Base-by-base conservation (phyloP, 2,888 invertebrate genomes). In the Drosophila hawaiiensis region DNA sequence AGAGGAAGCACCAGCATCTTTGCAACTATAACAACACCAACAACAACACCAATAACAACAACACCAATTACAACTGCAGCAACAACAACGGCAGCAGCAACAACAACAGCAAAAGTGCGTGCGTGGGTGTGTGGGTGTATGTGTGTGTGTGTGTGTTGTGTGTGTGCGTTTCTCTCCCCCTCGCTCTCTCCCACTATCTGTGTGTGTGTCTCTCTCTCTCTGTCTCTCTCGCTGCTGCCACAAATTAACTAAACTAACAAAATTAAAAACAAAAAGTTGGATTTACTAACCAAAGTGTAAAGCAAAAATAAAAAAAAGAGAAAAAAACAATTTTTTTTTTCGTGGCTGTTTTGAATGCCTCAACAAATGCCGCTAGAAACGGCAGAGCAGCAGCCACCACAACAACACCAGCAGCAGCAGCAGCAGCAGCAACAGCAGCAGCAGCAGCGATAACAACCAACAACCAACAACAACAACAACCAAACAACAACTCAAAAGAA, bases 331-430 rank as follows among this genome's bases (percentile, higher is more conserved):
- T 50, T 33, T 41, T 41, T 31, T 47, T 31, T 16, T 19, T 22
- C 31, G 35, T 55, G n/a, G 25, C 16, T 55, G n/a, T 65, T 68
- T 56, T 19, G 29, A 59, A 71, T 76, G 76, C 59, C 59, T 47
- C 70, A 33, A 60, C 74, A 62, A 74, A 70, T 59, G 70, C 64
- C 29, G 72, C 72, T 54, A 63, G 49, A 41, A 54, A 50, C 53
- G 64, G 53, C 53, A 33, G 56, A 63, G 22, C 54, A 52, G 59
- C 66, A 33, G 33, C 56, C 41, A 25, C 52, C 63, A 52, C 61
- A 62, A 28, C 55, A 35, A 0, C 53, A 29, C 1, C 25, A 68
- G 2, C 54, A 63, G 2, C 43, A 28, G 12, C 60, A 72, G n/a
- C 68, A 73, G 3, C 37, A 76, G 9, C 58, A 70, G 16, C 60